A percentile compares a stretch with the other conserved stretches of the same genome.
These are phyloP conservation scores for Tipula lateralis DNA, from an alignment of 2,888 invertebrate genomes.

Conservation along the genomic window DNA sequence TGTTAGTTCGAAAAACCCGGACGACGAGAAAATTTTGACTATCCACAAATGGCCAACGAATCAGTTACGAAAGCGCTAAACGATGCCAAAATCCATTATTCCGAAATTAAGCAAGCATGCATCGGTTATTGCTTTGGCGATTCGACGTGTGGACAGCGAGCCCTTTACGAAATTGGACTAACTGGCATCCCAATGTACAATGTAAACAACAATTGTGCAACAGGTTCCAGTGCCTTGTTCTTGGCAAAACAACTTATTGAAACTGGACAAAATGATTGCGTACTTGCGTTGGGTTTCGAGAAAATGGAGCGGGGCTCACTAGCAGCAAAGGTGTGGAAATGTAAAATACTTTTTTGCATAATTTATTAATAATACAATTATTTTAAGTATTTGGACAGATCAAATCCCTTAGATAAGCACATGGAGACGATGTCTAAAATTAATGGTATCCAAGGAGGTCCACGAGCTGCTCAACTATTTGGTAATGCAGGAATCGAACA, in stretches of 20 bases:
- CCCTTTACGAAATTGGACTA: conserved; percentile 89
- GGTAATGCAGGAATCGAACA: conserved; percentile 93
- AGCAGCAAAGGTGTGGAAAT: conserved; percentile 62
- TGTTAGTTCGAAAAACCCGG: conserved; percentile 89
- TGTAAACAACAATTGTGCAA: conserved; percentile 97
- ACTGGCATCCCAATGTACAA: conserved; percentile 96
- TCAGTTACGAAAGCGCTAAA: conserved; percentile 70
- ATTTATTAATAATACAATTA: too few species aligned
- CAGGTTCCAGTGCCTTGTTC: conserved; percentile 88
- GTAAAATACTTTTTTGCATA: too few species aligned
- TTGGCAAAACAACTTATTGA: conserved; percentile 91
- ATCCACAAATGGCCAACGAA: conserved; percentile 83
- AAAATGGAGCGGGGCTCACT: conserved; percentile 96
- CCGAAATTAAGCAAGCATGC: conserved; percentile 80
- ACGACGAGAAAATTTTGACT: conserved; percentile 72
- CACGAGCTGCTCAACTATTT: conserved; percentile 91
- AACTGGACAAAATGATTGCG: conserved; percentile 79
- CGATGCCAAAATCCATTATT: conserved; percentile 74
- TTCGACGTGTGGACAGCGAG: conserved; percentile 92
- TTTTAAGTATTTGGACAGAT: conserved; percentile 59
- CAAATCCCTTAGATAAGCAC: conserved; percentile 74
- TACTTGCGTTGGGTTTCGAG: conserved; percentile 93
- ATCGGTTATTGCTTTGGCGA: conserved; percentile 95
- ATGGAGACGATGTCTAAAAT: conserved; percentile 82
- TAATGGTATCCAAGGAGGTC: conserved; percentile 73